Base-by-base conservation (phyloP, 2,888 invertebrate genomes). In the Cheilosia grossa region DNA sequence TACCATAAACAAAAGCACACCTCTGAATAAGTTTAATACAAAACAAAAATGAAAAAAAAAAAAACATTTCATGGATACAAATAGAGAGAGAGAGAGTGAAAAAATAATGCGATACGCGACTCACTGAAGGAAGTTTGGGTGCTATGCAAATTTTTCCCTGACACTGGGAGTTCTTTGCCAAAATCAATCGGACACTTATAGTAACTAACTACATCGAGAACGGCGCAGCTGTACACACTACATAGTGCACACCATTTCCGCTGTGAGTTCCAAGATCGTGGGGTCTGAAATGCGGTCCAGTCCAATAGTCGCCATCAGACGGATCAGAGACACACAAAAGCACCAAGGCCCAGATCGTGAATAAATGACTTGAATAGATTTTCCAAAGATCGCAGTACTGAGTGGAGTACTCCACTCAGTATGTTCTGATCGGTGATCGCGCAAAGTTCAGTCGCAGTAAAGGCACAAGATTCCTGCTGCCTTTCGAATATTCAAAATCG, bases 401-500 rank as follows among this genome's bases (percentile, higher is more conserved):
- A 33, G 74, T 42, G 15, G 6, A 17, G 70, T 63, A 75, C 81
- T 61, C 47, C n/a, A 80, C 37, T 85, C 85, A 85, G 85, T 85
- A 37, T 53, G 53, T 85, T 77, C 54, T 77, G 81, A 81, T 77
- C 81, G 67, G 49, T 77, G 81, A 81, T 81, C 67, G 85, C 24
- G 85, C 67, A 56, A 58, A 47, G 85, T 85, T 75, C 49, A 66
- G 64, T 53, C 64, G 69, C 49, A 70, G 47, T 72, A 64, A 33
- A 70, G n/a, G 33, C 40, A 42, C 54, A 27, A 44, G 10, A 24
- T 33, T n/a, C 27, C 2, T 54, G 27, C 40, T 42, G 42, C 53
- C 24, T 58, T 64, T 58, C 17, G 21, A 3, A 49, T 73, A 64
- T 73, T 63, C 21, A 13, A 74, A 64, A 64, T 33, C 37, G 15